Percentiles rank a stretch among this genome's conserved stretches.
These are phyloP conservation scores for Antitype chi DNA, from an alignment of 2,888 invertebrate species.

Conservation along the genomic window DNA sequence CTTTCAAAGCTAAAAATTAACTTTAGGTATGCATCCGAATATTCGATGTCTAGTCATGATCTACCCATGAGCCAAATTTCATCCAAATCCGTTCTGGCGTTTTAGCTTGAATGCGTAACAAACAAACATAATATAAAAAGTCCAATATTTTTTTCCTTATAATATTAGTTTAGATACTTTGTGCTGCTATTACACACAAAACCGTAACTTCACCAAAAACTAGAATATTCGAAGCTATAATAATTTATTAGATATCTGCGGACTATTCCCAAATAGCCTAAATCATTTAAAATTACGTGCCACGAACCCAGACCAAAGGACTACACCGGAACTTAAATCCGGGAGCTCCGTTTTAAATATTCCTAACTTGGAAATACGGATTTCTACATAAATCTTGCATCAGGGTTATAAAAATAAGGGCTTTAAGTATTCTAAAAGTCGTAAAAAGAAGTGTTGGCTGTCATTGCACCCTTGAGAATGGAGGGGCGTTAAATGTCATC, in stretches of 20 bases:
- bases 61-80: too few relatives aligned
- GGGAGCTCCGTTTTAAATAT: conserved; percentile 8
- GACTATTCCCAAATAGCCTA: background rate
- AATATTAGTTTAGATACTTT: too few relatives aligned
- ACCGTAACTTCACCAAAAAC: background rate
- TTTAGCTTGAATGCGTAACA: too few relatives aligned
- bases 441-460: conserved; percentile 10
- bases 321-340: background rate
- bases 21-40: too few relatives aligned
- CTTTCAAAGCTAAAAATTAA: too few relatives aligned
- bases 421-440: conserved; percentile 5
- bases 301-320: conserved; percentile 19
- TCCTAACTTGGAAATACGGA: background rate
- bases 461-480: conserved; percentile 12
- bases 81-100: too few relatives aligned
- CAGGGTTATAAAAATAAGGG: background rate
- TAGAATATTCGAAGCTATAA: conserved; percentile 6
- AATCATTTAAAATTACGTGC: conserved; percentile 20
- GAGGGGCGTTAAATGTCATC: background rate
- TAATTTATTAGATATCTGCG: conserved; percentile 16
- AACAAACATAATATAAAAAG: too few relatives aligned
- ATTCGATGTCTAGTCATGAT: too few relatives aligned
- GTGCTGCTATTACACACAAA: background rate
- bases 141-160: too few relatives aligned
- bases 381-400: conserved; percentile 1